Evolutionary conservation across 2,113 vertebrate genomes (phyloP).

Genomic region (Grantiella picta): DNA sequence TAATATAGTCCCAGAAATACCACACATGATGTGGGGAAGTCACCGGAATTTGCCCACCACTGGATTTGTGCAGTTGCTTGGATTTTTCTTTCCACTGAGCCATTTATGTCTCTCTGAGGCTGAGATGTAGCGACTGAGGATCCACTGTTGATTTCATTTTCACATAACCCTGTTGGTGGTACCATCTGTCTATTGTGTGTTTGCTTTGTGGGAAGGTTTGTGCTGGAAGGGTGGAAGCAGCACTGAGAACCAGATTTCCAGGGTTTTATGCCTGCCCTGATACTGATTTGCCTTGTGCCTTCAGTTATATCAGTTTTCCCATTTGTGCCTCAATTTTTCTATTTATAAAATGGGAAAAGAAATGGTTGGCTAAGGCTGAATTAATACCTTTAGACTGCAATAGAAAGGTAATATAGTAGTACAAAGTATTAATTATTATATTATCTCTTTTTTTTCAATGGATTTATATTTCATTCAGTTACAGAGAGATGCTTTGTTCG

Average conservation of each 20-base stretch:
- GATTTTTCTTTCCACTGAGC: neutral
- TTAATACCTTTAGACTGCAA: slow-evolving; percentile 36
- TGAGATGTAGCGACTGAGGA: neutral
- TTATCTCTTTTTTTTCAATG: slow-evolving; percentile 33
- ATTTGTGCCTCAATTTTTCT: neutral
- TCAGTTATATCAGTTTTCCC: neutral
- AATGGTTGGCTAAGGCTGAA: neutral
- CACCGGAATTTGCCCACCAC: neutral
- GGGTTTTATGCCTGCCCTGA: neutral
- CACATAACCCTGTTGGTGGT: neutral
- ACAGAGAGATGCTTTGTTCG: neutral
- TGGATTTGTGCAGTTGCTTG: accelerated
- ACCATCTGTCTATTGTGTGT: neutral
- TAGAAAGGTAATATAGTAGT: slow-evolving; percentile 35
- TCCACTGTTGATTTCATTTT: neutral
- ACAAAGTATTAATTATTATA: slow-evolving; percentile 58
- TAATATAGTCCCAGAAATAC: neutral
- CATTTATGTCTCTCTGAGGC: accelerated
- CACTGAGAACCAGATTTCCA: neutral
- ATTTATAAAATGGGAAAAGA: slow-evolving; percentile 7
- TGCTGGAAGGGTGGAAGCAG: neutral
- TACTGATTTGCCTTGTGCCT: neutral
- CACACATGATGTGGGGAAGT: neutral
- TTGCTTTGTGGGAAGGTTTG: neutral
- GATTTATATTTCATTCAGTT: slow-evolving; percentile 56